These are phyloP conservation scores for Trogon surrucura DNA, from an alignment of 2,113 vertebrate genomes.

Conservation along the genomic window DNA sequence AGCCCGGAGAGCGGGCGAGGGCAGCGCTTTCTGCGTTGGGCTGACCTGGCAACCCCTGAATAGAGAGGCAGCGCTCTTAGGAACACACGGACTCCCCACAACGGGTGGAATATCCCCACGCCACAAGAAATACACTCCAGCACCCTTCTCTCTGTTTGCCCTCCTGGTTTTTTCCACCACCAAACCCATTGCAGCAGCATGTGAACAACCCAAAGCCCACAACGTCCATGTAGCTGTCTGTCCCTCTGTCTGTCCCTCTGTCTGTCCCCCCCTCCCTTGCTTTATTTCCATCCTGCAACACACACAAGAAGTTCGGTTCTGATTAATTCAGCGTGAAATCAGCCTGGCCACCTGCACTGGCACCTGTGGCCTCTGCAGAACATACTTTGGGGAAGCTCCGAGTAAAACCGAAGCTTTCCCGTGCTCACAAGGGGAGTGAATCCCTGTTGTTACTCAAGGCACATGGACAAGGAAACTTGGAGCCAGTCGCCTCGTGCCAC, in stretches of 20 bases:
- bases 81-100: neutral
- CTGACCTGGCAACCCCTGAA: neutral
- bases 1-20: neutral
- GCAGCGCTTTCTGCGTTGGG: neutral
- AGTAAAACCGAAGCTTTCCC: neutral
- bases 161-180: neutral
- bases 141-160: fast-evolving
- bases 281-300: neutral
- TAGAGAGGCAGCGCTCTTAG: neutral
- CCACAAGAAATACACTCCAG: fast-evolving
- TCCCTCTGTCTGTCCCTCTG: neutral
- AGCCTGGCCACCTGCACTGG: neutral
- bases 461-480: fast-evolving
- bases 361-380: neutral
- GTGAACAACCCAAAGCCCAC: neutral
- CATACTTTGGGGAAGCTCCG: neutral
- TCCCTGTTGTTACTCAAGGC: neutral
- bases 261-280: neutral
- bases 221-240: fast-evolving
- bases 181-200: neutral
- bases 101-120: fast-evolving
- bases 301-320: neutral
- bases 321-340: too few species aligned
- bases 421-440: neutral
- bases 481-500: fast-evolving